phyloP scores from a whole-genome alignment of 2,113 vertebrate species.

The Conger conger region DNA sequence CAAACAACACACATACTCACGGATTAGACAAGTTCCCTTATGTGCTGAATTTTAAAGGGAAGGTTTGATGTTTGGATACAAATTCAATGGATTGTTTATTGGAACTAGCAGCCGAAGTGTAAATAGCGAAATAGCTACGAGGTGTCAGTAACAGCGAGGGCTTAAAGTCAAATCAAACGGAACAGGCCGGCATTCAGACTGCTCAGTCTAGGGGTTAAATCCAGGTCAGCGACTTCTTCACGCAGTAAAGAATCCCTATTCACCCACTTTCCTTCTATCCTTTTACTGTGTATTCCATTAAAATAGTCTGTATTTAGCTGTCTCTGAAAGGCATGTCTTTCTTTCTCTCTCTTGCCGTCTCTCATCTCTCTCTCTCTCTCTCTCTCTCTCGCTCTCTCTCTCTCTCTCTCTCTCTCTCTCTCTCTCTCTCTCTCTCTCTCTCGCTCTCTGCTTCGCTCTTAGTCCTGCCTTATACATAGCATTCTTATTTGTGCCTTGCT shows the following conservation, averaged over 20 bases:
- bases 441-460: background rate
- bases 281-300: conserved; percentile 35
- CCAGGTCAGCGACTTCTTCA: conserved; percentile 48
- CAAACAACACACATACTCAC: conserved; percentile 4
- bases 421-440: too few species aligned
- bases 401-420: background rate
- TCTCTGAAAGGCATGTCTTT: background rate
- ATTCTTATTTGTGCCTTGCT: background rate
- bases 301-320: conserved; percentile 40
- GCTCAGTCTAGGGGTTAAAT: conserved; percentile 34
- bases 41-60: conserved; percentile 19
- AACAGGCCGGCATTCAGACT: conserved; percentile 6
- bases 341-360: background rate
- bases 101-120: background rate
- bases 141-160: background rate
- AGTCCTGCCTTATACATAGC: conserved; percentile 18
- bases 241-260: conserved; percentile 45
- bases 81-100: background rate
- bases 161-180: background rate
- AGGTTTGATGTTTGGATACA: conserved; percentile 25
- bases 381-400: too few species aligned
- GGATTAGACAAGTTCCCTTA: conserved; percentile 34
- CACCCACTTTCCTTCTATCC: conserved; percentile 29
- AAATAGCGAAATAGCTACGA: background rate
- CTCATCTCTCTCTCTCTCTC: too few species aligned